Evolutionary conservation across 2,113 vertebrate genomes (phyloP), one percentile per base, ranked within the genome.

Genomic region (Camelus dromedarius): DNA sequence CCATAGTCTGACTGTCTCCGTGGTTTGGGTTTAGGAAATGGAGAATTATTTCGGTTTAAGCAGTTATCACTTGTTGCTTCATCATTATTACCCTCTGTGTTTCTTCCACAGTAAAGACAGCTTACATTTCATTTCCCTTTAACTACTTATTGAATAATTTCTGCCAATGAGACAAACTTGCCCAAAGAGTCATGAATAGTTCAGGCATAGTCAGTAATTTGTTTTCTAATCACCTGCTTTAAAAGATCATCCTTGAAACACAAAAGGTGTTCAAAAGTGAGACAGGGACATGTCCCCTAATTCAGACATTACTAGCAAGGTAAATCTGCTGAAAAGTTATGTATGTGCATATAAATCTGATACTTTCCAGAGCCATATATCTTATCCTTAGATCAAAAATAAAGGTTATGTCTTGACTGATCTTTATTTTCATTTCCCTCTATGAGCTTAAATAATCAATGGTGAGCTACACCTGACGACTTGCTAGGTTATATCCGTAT

Each of bases 301-400:
- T 56, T 30, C 58, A 95, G 77, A 76, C 10, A 26, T 75, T 75
- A 50, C 58, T 81, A 86, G 60, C 26, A 76, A 81, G 48, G 56
- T 70, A 89, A 85, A 88, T 92, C 64, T 89, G 79, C 84, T 52
- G 48, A 85, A 42, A 92, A 73, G 28, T 86, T 95, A n/a, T 19
- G 7, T 48, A 38, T 46, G 24, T 72, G 24, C 83, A 11, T 26
- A 69, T 30, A 72, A 66, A 80, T 56, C 22, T 79, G 72, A 85
- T 79, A 38, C n/a, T 50, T 35, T 81, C 52, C 62, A 54, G 8
- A 70, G 20, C 20, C 14, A 26, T 67, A 62, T 81, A 60, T 81
- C 64, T 76, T 69, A 86, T 73, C 30, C 62, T 93, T 87, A 86
- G 58, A 62, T 54, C 10, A 22, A 82, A n/a, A 85, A 67, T 28